Percentiles rank a stretch among this genome's conserved stretches.
phyloP scores from a whole-genome alignment of 2,113 vertebrate genomes.

The Bujurquina vittata region DNA sequence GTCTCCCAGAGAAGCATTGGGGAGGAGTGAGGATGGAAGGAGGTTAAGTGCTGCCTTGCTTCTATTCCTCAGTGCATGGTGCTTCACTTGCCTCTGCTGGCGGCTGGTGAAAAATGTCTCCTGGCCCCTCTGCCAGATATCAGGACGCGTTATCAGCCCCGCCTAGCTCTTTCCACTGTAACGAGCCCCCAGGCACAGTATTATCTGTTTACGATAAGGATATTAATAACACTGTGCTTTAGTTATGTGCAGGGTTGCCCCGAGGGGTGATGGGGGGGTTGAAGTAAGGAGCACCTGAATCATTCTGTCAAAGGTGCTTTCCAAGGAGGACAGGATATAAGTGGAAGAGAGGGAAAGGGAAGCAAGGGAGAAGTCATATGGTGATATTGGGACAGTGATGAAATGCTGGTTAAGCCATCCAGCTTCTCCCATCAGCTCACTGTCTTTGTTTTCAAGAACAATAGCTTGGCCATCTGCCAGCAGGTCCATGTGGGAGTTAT shows the following conservation, averaged over 20 bases:
- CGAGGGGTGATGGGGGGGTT: conserved; percentile 20
- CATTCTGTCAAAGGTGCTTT: conserved; percentile 64
- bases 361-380: conserved; percentile 4
- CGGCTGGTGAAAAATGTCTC: conserved; percentile 66
- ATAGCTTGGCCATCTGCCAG: conserved; percentile 63
- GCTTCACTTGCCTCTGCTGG: conserved; percentile 35
- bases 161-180: conserved; percentile 62
- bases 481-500: conserved; percentile 43
- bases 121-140: conserved; percentile 59
- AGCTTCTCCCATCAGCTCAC: conserved; percentile 31
- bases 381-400: conserved; percentile 8
- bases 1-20: conserved; percentile 46
- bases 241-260: conserved; percentile 65
- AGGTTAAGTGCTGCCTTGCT: conserved; percentile 56
- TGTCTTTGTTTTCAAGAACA: conserved; percentile 59
- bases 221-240: conserved; percentile 77
- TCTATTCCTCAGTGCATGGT: not conserved
- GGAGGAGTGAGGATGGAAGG: conserved; percentile 7
- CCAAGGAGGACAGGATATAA: conserved; percentile 29
- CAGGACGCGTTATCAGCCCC: conserved; percentile 65
- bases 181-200: conserved; percentile 72
- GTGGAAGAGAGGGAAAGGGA: conserved; percentile 6
- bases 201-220: conserved; percentile 81
- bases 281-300: conserved; percentile 57
- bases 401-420: conserved; percentile 30